Percentiles rank a stretch among this genome's conserved stretches.
phyloP scores from a whole-genome alignment of 1,140 invertebrate species.

The Musca domestica region DNA sequence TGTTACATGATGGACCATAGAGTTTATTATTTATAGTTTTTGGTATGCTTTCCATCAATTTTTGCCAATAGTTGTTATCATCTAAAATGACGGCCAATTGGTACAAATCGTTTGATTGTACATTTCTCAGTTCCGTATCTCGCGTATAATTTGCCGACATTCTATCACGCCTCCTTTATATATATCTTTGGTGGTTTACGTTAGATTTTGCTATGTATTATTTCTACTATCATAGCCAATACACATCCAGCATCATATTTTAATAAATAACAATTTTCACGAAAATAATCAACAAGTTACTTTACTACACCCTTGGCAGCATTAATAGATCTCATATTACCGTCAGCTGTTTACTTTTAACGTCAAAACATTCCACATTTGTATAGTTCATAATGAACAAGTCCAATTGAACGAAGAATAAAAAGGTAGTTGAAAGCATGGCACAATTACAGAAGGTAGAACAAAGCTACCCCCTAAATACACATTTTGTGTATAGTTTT shows the following conservation, averaged over 20 bases:
- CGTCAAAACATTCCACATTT: too few species aligned
- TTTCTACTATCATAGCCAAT: too few species aligned
- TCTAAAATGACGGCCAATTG: constrained; percentile 55
- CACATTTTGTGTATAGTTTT: too few species aligned
- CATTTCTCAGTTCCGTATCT: constrained; percentile 61
- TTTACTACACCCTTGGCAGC: constrained; percentile 10
- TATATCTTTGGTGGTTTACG: background rate
- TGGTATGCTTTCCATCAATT: constrained; percentile 68
- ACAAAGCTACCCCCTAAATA: too few species aligned
- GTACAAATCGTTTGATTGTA: constrained; percentile 56
- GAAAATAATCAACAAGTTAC: constrained; percentile 41
- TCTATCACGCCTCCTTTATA: background rate
- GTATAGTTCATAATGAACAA: too few species aligned
- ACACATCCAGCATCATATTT: too few species aligned
- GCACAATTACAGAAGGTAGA: too few species aligned
- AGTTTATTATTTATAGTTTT: constrained; percentile 53
- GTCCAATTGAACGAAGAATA: too few species aligned
- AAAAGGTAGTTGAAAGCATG: too few species aligned
- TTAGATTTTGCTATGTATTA: background rate
- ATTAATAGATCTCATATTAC: too few species aligned
- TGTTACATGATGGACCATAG: constrained; percentile 30
- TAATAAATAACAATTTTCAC: too few species aligned
- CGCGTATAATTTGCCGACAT: constrained; percentile 21
- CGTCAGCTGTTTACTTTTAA: too few species aligned
- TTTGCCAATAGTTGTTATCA: constrained; percentile 65